These are phyloP conservation scores for Macquaria australasica DNA, from an alignment of 2,113 vertebrate species.

Conservation along the genomic window DNA sequence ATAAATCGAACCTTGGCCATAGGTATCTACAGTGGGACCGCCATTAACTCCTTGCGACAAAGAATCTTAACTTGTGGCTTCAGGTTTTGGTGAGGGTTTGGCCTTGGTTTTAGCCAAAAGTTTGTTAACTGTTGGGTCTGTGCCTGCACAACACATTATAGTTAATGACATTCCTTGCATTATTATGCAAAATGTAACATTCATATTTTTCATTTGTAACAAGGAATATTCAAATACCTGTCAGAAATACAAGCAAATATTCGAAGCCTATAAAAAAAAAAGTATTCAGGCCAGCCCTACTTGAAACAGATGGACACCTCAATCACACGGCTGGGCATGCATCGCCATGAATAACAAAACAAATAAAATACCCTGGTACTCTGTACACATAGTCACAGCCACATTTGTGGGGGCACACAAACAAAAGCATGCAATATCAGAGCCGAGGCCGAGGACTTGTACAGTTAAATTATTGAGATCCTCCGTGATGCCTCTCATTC, in stretches of 20 bases:
- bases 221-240: background rate
- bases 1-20: no score
- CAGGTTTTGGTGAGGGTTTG: no score
- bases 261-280: constrained; percentile 20
- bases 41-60: no score
- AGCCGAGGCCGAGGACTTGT: constrained; percentile 64
- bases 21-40: no score
- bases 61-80: background rate
- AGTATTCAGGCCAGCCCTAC: background rate
- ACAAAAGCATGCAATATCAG: constrained; percentile 64
- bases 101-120: background rate
- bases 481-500: constrained; percentile 66
- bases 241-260: constrained; percentile 13
- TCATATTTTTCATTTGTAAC: background rate
- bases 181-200: background rate
- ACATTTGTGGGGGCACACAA: constrained; percentile 31
- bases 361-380: constrained; percentile 37
- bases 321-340: constrained; percentile 27
- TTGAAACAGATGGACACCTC: constrained; percentile 38
- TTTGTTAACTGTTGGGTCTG: background rate
- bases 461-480: constrained; percentile 79
- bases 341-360: constrained; percentile 42
- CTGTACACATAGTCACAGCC: constrained; percentile 11
- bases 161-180: background rate
- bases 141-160: background rate